These are phyloP conservation scores for Gouania willdenowi DNA, from an alignment of 2,797 vertebrate species.

Conservation along the genomic window DNA sequence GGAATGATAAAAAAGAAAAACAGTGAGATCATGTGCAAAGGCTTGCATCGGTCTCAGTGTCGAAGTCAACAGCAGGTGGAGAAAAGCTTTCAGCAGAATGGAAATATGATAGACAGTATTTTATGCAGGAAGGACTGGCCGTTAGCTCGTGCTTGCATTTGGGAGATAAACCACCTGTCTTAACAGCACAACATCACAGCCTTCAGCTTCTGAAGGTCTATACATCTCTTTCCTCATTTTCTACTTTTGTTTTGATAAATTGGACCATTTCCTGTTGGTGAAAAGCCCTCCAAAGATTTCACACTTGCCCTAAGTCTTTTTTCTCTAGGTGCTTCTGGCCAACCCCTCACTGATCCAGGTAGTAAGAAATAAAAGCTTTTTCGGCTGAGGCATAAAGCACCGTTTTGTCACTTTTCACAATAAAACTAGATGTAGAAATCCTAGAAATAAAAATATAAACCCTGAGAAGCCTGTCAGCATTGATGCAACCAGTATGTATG, in stretches of 20 bases:
- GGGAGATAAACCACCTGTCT: slow-evolving; percentile 39
- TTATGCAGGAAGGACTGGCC: slow-evolving; percentile 15
- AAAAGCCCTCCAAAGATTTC: slow-evolving; percentile 1
- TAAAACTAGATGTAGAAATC: too few relatives aligned
- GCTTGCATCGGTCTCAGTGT: slow-evolving; percentile 1
- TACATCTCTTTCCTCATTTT: slow-evolving; percentile 11
- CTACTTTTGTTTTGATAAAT: slow-evolving; percentile 3
- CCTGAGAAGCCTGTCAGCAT: neutral
- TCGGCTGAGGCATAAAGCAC: too few relatives aligned
- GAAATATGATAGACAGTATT: slow-evolving; percentile 21
- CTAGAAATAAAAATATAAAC: slow-evolving; percentile 4
- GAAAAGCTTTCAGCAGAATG: slow-evolving; percentile 41
- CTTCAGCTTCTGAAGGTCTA: slow-evolving; percentile 21
- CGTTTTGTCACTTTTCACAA: too few relatives aligned
- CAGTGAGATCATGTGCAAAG: neutral
- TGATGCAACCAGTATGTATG: slow-evolving; percentile 21
- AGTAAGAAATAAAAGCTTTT: too few relatives aligned
- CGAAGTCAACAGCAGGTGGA: slow-evolving; percentile 48
- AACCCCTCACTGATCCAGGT: too few relatives aligned
- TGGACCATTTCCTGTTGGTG: too few relatives aligned
- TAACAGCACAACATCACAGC: slow-evolving; percentile 14
- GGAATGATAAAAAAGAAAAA: neutral
- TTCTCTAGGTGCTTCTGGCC: too few relatives aligned
- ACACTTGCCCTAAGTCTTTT: too few relatives aligned
- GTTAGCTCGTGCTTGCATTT: slow-evolving; percentile 10